Conservation (phyloP, 2,113 vertebrate genomes). For the Salvator merianae region DNA sequence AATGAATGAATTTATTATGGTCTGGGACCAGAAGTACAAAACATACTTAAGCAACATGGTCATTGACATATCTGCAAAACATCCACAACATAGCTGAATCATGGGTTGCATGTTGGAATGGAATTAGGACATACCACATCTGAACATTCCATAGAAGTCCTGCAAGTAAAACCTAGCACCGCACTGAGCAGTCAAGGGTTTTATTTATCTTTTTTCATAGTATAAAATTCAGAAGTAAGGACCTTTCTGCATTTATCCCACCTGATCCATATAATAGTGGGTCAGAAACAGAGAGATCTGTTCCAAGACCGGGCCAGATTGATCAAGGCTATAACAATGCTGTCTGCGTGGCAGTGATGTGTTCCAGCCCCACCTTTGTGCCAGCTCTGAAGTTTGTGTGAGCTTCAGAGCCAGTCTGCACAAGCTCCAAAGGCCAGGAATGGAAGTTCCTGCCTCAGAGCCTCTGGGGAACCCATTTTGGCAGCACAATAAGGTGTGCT, state of each 20-base stretch:
- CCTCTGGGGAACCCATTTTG: neutral
- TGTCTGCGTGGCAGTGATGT: no score
- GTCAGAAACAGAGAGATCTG: no score
- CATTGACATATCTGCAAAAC: no score
- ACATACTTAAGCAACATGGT: no score
- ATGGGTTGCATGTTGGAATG: neutral
- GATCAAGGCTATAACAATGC: neutral
- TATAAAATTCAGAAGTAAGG: neutral
- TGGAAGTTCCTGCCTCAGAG: neutral
- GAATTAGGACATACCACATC: neutral
- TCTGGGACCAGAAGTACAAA: no score
- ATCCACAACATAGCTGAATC: no score
- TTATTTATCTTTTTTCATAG: neutral
- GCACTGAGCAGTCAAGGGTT: no score
- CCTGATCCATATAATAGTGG: no score
- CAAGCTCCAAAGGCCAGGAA: neutral
- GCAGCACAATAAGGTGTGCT: no score
- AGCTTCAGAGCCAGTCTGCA: neutral
- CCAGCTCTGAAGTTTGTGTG: no score
- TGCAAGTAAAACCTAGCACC: neutral
- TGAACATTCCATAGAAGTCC: neutral
- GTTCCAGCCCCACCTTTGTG: no score
- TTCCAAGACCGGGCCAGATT: neutral
- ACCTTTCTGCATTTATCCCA: neutral
- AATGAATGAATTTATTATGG: no score